A percentile compares a stretch with the other conserved stretches of the same genome.
Conservation (phyloP, 2,113 vertebrate species). For the Xiphophorus hellerii region DNA sequence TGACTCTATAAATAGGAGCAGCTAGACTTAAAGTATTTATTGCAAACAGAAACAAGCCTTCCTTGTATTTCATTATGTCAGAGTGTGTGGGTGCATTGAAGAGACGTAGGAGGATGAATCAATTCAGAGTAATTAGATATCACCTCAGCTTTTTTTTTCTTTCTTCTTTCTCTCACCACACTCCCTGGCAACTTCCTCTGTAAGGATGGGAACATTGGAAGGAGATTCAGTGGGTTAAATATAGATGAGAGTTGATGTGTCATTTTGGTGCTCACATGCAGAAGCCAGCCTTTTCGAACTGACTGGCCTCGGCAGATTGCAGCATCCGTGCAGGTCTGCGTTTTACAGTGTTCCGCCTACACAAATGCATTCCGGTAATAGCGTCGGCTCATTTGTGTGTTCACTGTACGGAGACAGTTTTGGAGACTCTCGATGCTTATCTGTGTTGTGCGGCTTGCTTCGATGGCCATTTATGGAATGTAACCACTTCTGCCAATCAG, state of each 20-base stretch:
- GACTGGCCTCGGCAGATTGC: conserved; percentile 58
- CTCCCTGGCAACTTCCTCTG: conserved; percentile 57
- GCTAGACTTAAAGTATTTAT: conserved; percentile 54
- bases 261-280: conserved; percentile 57
- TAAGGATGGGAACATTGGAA: conserved; percentile 70
- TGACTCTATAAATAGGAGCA: conserved; percentile 56
- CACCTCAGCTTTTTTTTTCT: conserved; percentile 51
- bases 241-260: conserved; percentile 70
- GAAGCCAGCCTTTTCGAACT: conserved; percentile 45
- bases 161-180: conserved; percentile 44
- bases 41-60: conserved; percentile 36
- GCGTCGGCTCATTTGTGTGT: conserved; percentile 42
- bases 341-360: conserved; percentile 48
- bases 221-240: conserved; percentile 72
- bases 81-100: conserved; percentile 56
- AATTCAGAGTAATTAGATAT: conserved; percentile 72
- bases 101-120: conserved; percentile 62
- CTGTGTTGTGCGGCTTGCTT: conserved; percentile 33
- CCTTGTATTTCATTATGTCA: conserved; percentile 67
- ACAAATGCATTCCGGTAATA: conserved; percentile 35
- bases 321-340: conserved; percentile 26
- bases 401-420: conserved; percentile 41
- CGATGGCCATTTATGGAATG: conserved; percentile 25
- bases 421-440: conserved; percentile 25
- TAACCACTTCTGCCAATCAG: conserved; percentile 22